phyloP scores from a whole-genome alignment of 2,797 vertebrate species.

The Heliangelus exortis region DNA sequence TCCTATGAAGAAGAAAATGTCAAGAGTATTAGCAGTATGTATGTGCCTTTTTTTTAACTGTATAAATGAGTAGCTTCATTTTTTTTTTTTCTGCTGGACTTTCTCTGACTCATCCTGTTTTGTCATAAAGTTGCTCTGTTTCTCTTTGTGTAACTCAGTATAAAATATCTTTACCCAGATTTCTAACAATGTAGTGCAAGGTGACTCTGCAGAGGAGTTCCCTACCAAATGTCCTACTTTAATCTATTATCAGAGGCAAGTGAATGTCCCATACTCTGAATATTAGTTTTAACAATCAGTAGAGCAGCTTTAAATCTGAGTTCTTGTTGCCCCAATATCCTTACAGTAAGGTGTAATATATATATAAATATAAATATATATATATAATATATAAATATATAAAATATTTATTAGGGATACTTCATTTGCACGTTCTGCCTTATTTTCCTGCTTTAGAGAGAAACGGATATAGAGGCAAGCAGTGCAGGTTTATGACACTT shows the following conservation, averaged over 20 bases:
- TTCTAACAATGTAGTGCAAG: background rate
- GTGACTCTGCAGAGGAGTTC: background rate
- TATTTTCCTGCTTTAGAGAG: background rate
- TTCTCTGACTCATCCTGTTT: background rate
- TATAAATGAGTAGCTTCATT: background rate
- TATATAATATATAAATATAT: background rate
- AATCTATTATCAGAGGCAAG: background rate
- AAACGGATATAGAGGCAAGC: background rate
- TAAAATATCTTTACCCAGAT: background rate
- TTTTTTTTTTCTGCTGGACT: background rate
- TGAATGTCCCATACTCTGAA: background rate
- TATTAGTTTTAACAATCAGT: background rate
- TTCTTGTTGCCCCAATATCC: background rate
- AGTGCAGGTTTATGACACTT: background rate
- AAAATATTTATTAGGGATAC: background rate
- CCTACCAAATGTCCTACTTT: background rate
- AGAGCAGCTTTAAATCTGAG: background rate
- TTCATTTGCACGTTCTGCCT: background rate
- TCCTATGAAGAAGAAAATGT: background rate
- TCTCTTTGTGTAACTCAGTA: background rate
- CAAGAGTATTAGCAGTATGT: background rate
- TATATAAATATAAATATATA: background rate
- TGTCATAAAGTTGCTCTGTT: background rate
- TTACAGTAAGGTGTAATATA: accelerated
- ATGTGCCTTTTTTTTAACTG: background rate